Evolutionary conservation across 2,113 vertebrate species (phyloP).

Genomic region (Ptilonorhynchus violaceus): DNA sequence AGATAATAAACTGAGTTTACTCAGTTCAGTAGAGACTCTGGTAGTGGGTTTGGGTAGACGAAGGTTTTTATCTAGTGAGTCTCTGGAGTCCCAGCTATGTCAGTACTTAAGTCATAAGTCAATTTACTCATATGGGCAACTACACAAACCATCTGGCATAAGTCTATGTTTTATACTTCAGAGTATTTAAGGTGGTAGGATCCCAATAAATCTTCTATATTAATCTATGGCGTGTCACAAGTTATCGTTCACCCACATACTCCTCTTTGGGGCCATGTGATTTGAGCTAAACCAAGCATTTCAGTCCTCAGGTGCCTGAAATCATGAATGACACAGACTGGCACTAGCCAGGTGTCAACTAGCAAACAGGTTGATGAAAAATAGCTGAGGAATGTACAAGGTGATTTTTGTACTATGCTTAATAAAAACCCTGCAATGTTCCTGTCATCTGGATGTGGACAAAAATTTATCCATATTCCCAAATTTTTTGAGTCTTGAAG

Average conservation of each 20-base stretch:
- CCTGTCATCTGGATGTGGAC: neutral
- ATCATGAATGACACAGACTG: neutral
- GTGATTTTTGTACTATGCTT: neutral
- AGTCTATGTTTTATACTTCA: neutral
- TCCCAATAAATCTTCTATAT: neutral
- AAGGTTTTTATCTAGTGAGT: neutral
- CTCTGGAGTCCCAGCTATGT: neutral
- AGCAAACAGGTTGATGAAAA: neutral
- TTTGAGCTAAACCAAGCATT: neutral
- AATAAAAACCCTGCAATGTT: fast-evolving
- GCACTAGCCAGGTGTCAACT: neutral
- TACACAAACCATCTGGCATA: neutral
- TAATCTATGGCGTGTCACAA: neutral
- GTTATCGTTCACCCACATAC: neutral
- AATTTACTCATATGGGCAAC: neutral
- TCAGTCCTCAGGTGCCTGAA: neutral
- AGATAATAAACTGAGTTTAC: neutral
- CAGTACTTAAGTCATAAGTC: neutral
- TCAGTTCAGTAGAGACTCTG: neutral
- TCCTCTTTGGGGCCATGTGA: neutral
- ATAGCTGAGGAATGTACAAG: neutral
- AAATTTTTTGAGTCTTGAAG: neutral
- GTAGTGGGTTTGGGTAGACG: neutral
- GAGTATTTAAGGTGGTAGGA: neutral
- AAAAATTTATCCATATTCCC: neutral